Evolutionary conservation across 2,797 vertebrate genomes (phyloP).

Genomic region (Poecilia gillii): DNA sequence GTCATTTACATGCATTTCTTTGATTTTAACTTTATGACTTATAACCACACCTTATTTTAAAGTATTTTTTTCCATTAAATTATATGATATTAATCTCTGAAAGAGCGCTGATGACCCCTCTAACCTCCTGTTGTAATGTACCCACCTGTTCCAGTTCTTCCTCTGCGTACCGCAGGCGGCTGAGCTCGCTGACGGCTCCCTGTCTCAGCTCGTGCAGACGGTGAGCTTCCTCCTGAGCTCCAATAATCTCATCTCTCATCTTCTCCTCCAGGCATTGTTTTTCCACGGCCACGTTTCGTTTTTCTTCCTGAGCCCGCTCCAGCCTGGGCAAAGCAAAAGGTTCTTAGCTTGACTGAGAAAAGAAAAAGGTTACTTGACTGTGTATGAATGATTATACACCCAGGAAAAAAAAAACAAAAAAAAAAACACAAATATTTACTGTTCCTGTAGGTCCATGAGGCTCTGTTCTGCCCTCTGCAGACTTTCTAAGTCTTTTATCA

Average conservation of each 20-base stretch:
- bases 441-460: constrained; percentile 93
- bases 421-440: constrained; percentile 77
- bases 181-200: constrained; percentile 93
- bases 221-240: constrained; percentile 94
- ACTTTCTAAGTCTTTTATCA: constrained; percentile 99
- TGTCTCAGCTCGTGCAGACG: constrained; percentile 89
- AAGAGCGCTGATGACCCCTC: background rate
- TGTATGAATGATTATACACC: background rate
- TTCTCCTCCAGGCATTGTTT: constrained; percentile 97
- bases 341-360: background rate
- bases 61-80: background rate
- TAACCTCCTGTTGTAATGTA: background rate
- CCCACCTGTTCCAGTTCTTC: constrained; percentile 95
- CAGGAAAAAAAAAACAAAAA: background rate
- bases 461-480: constrained; percentile 95
- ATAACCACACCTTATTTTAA: background rate
- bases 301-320: constrained; percentile 96
- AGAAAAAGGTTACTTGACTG: background rate
- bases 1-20: background rate
- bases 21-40: background rate
- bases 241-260: constrained; percentile 97
- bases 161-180: constrained; percentile 95
- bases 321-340: constrained; percentile 79
- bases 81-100: background rate
- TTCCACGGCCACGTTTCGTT: constrained; percentile 95